phyloP scores from a whole-genome alignment of 2,888 invertebrate species.

The Sepiola atlantica region DNA sequence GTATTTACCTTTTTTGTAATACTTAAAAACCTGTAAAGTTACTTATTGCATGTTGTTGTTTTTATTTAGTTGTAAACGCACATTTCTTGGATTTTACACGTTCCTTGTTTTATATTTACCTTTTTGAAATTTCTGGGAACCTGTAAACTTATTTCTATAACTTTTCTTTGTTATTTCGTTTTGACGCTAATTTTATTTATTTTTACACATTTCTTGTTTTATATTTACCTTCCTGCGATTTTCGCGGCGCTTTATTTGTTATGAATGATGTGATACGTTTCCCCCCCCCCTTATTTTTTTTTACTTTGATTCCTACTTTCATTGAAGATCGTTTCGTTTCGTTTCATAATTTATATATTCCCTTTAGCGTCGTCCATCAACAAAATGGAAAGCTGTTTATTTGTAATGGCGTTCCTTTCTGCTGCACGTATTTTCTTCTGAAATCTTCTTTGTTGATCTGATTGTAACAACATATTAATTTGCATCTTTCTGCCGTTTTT shows the following conservation, averaged over 20 bases:
- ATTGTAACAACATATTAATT: background rate
- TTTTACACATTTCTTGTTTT: background rate
- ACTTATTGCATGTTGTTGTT: no score
- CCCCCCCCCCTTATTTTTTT: background rate
- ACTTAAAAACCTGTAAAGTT: no score
- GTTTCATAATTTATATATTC: constrained; percentile 9
- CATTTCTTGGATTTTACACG: no score
- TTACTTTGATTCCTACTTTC: background rate
- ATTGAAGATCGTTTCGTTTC: background rate
- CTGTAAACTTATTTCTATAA: no score
- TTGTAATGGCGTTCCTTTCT: background rate
- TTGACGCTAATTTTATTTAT: background rate
- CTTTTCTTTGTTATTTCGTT: background rate
- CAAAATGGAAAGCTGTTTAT: constrained; percentile 4
- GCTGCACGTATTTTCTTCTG: background rate
- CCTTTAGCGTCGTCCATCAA: background rate
- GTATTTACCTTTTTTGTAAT: no score
- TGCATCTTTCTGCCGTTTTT: background rate
- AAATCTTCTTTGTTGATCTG: background rate
- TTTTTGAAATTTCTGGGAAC: background rate
- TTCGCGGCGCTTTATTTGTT: background rate
- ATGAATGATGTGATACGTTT: background rate
- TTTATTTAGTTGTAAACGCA: no score
- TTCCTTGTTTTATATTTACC: background rate
- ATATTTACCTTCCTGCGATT: background rate